A percentile compares a stretch with the other conserved stretches of the same genome.
Conservation (phyloP, 1,140 invertebrate species). For the Tetranychus urticae region DNA sequence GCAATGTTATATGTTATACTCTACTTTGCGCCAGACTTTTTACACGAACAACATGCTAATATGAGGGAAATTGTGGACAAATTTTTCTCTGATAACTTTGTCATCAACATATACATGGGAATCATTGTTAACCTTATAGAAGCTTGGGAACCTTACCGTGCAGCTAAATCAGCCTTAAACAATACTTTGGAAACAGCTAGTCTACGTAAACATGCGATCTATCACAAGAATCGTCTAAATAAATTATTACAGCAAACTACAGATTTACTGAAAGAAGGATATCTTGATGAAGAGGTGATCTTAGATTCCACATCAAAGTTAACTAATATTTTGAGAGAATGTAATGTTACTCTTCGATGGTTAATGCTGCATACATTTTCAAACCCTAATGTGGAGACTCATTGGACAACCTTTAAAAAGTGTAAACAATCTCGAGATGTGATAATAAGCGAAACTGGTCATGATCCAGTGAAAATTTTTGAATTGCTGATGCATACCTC, state of each 20-base stretch:
- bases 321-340: slow-evolving; percentile 58
- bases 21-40: slow-evolving; percentile 59
- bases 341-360: slow-evolving; percentile 78
- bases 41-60: slow-evolving; percentile 56
- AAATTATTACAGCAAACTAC: slow-evolving; percentile 37
- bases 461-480: slow-evolving; percentile 42
- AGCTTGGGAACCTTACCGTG: slow-evolving; percentile 79
- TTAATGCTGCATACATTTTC: slow-evolving; percentile 55
- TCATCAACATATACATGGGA: slow-evolving; percentile 84
- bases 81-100: slow-evolving; percentile 90
- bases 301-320: slow-evolving; percentile 61
- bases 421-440: slow-evolving; percentile 47
- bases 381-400: neutral
- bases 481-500: slow-evolving; percentile 61
- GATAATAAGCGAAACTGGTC: slow-evolving; percentile 49
- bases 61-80: slow-evolving; percentile 98
- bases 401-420: slow-evolving; percentile 26
- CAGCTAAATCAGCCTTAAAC: slow-evolving; percentile 57
- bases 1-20: slow-evolving; percentile 79
- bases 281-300: slow-evolving; percentile 51
- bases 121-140: slow-evolving; percentile 69
- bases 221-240: slow-evolving; percentile 14
- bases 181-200: slow-evolving; percentile 51
- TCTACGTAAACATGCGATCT: slow-evolving; percentile 30
- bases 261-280: slow-evolving; percentile 54